Evolutionary conservation across 2,797 vertebrate genomes (phyloP), one percentile per base, ranked within the genome.

Genomic region (Salmo trutta): DNA sequence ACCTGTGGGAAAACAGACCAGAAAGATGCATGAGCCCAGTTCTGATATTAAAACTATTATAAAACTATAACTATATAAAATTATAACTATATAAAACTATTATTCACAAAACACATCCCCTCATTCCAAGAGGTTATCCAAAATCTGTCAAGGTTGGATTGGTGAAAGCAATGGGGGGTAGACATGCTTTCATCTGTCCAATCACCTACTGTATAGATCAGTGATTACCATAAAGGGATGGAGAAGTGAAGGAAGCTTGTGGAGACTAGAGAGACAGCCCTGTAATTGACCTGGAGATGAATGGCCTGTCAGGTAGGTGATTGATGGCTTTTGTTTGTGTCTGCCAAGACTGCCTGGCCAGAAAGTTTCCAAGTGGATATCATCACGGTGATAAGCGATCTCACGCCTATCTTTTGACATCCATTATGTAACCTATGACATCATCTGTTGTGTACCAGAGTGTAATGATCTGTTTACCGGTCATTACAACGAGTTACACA

Each of bases 371-470:
- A 15, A 29, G 12, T 17, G 27, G 52, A 54, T 53, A 29, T 73
- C 56, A 53, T 10, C 2, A 47, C 8, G 8, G 65, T 51, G 36
- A 29, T 54, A 65, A 52, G 14, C 15, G 66, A 27, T 75, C 41
- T 31, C 74, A 75, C 17, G 47, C 16, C 74, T 75, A 75, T 75
- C 74, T 5, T 66, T 29, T 68, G 41, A 24, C 70, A 15, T 6
- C 14, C 19, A 24, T 51, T 29, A 31, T 66, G 14, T 31, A 29
- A 53, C 7, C 16, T 41, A 68, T 53, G 24, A 54, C 71, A 29
- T 72, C 51, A 72, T 15, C 51, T 15, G 6, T 31, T 51, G 24
- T 72, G 52, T 51, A 16, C 15, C n/a, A n/a, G 15, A 51, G 16
- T 27, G 59, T 24, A 47, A 16, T 21, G n/a, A 41, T 47, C 14